These are phyloP conservation scores for Todiramphus chloris DNA, from an alignment of 2,113 vertebrate species.

Conservation along the genomic window DNA sequence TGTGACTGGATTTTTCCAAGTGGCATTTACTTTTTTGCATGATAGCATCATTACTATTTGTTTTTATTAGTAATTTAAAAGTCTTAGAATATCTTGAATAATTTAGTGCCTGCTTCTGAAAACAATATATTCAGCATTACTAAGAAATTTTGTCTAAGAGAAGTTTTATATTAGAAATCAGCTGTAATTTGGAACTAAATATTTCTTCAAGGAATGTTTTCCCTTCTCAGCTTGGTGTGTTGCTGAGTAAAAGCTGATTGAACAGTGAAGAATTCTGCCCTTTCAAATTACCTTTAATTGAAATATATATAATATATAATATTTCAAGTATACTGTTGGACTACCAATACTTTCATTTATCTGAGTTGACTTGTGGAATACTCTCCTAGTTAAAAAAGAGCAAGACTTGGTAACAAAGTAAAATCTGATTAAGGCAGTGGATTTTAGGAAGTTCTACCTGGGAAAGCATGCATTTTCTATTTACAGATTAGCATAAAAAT, in stretches of 20 bases:
- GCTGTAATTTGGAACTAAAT: background rate
- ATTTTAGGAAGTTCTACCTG: background rate
- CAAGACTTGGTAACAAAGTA: background rate
- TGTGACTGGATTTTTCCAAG: background rate
- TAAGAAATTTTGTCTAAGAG: background rate
- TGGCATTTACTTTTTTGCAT: background rate
- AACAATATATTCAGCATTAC: background rate
- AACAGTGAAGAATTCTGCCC: background rate
- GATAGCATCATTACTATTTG: background rate
- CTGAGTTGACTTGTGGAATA: background rate
- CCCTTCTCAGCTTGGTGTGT: background rate
- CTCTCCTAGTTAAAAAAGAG: background rate
- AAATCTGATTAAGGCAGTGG: background rate
- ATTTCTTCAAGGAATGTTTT: background rate
- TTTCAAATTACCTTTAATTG: background rate
- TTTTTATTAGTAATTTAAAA: background rate
- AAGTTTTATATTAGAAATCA: background rate
- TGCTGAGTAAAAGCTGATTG: background rate
- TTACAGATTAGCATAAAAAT: background rate
- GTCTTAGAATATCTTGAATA: background rate
- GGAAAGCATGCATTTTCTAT: background rate
- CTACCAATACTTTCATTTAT: background rate
- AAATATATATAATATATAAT: background rate
- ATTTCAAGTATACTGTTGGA: background rate
- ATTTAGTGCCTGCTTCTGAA: background rate